phyloP scores from a whole-genome alignment of 2,888 invertebrate genomes.

The Imbricaverruca yamaguchii region DNA sequence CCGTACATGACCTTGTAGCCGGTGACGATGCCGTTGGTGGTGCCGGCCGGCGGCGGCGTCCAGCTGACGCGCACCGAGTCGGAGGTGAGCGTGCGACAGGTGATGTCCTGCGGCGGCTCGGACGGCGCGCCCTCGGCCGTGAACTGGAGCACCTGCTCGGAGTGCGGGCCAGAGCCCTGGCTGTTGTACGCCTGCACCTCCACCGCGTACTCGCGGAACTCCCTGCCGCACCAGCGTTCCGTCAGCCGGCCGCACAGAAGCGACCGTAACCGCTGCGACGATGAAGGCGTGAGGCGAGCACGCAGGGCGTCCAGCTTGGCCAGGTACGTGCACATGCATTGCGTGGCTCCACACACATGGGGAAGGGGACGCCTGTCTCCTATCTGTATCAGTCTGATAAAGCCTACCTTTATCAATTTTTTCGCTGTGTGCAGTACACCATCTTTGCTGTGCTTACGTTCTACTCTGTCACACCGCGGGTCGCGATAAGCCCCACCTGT shows the following conservation, averaged over 20 bases:
- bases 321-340: too few relatives aligned
- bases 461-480: too few relatives aligned
- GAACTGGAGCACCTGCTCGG: constrained; percentile 78
- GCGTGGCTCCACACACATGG: too few relatives aligned
- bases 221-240: constrained; percentile 47
- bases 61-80: constrained; percentile 90
- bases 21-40: constrained; percentile 90
- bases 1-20: constrained; percentile 92
- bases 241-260: background rate
- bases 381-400: too few relatives aligned
- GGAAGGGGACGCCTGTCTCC: too few relatives aligned
- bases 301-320: too few relatives aligned
- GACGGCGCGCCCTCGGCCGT: constrained; percentile 92
- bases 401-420: too few relatives aligned
- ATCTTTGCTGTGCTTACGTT: too few relatives aligned
- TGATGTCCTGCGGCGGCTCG: constrained; percentile 77
- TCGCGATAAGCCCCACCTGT: too few relatives aligned
- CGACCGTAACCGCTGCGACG: too few relatives aligned
- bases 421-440: too few relatives aligned
- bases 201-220: constrained; percentile 91
- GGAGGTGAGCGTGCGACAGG: constrained; percentile 85
- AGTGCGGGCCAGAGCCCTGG: constrained; percentile 84
- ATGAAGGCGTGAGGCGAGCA: too few relatives aligned
- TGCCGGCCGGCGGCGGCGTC: constrained; percentile 84
- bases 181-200: constrained; percentile 93